These are phyloP conservation scores for Pyrochroa serraticornis DNA, from an alignment of 2,888 invertebrate genomes.

Conservation along the genomic window DNA sequence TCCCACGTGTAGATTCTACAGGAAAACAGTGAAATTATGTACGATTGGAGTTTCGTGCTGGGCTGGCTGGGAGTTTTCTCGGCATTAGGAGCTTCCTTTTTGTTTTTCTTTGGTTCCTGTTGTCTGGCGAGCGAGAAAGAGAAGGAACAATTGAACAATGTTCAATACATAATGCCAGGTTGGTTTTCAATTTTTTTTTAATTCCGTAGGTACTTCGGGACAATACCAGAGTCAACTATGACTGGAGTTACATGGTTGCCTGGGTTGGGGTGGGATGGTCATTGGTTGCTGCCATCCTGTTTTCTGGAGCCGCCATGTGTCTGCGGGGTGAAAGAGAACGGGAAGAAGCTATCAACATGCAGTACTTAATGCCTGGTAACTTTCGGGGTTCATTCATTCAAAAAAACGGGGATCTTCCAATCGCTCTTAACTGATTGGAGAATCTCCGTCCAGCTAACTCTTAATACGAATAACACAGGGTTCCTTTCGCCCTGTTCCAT, in stretches of 20 bases:
- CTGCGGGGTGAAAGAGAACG: slow-evolving; percentile 91
- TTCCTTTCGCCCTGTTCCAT: background rate
- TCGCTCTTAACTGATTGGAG: too few species aligned
- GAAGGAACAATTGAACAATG: slow-evolving; percentile 75
- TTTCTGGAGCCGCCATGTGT: slow-evolving; percentile 93
- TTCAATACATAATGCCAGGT: slow-evolving; percentile 92
- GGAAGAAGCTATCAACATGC: slow-evolving; percentile 96
- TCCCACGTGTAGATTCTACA: slow-evolving; percentile 66
- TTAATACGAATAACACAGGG: too few species aligned
- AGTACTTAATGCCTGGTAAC: slow-evolving; percentile 95
- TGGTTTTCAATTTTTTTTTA: slow-evolving; percentile 34
- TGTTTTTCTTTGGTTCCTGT: slow-evolving; percentile 81
- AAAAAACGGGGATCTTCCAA: too few species aligned
- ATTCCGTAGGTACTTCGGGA: slow-evolving; percentile 78
- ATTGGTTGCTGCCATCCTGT: slow-evolving; percentile 88
- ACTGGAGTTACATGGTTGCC: slow-evolving; percentile 96
- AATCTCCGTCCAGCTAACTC: too few species aligned
- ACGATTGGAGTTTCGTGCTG: slow-evolving; percentile 87
- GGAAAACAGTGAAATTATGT: slow-evolving; percentile 74
- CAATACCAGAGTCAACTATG: slow-evolving; percentile 85
- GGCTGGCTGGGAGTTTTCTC: slow-evolving; percentile 83
- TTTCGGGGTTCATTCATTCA: slow-evolving; percentile 35
- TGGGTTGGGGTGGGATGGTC: slow-evolving; percentile 96
- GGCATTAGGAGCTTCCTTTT: slow-evolving; percentile 74
- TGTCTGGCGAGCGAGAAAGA: slow-evolving; percentile 79